Evolutionary conservation across 2,797 vertebrate genomes (phyloP).

Genomic region (Pipistrellus nathusii): DNA sequence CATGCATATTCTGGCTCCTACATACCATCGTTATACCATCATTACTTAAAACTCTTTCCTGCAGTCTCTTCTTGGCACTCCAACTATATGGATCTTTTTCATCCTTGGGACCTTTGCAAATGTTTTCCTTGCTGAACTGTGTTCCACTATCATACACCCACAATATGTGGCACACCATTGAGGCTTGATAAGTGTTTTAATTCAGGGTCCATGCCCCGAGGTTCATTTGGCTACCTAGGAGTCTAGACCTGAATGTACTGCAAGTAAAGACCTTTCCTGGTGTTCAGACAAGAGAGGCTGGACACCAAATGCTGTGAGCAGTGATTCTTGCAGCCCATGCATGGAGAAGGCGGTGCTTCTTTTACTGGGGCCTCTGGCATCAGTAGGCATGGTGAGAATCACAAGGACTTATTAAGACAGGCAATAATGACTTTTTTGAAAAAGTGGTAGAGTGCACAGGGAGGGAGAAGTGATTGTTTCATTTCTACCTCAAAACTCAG

Average conservation of each 20-base stretch:
- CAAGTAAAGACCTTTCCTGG: neutral
- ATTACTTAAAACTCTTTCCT: neutral
- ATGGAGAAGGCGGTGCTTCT: neutral
- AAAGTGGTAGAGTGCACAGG: neutral
- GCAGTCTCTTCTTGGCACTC: neutral
- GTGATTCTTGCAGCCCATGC: neutral
- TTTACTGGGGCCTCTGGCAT: neutral
- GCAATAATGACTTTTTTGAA: neutral
- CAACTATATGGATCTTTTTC: neutral
- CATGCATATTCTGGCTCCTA: neutral
- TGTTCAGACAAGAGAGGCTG: neutral
- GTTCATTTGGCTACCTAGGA: neutral
- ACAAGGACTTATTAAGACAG: neutral
- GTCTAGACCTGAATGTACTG: neutral
- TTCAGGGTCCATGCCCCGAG: neutral
- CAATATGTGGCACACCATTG: neutral
- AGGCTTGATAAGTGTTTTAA: neutral
- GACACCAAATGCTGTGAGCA: neutral
- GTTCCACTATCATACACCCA: neutral
- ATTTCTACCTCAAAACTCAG: conserved; percentile 27
- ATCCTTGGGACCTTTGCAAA: neutral
- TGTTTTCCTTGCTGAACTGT: neutral
- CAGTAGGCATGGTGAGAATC: neutral
- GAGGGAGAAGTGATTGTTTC: neutral
- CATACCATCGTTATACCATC: neutral